Conservation (phyloP, 2,113 vertebrate genomes). For the Melospiza melodia region DNA sequence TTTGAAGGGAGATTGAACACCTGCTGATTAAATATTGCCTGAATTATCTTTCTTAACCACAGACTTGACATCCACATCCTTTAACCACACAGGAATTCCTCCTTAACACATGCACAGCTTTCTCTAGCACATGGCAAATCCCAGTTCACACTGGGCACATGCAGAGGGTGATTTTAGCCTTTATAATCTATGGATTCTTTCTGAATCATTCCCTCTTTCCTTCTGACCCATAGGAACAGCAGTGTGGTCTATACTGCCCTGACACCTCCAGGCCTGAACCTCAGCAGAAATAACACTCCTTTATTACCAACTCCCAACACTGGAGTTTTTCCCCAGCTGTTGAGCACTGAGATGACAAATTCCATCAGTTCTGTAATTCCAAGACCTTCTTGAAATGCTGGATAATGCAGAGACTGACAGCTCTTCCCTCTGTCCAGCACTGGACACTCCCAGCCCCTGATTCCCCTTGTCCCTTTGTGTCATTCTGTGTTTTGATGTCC, state of each 20-base stretch:
- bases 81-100: neutral
- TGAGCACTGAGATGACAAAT: neutral
- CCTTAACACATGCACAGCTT: neutral
- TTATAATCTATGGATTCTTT: neutral
- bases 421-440: neutral
- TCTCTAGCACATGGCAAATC: neutral
- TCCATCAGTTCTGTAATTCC: neutral
- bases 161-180: neutral
- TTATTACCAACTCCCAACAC: neutral
- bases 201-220: neutral
- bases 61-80: neutral
- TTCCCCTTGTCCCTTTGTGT: neutral
- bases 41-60: neutral
- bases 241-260: neutral
- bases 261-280: neutral
- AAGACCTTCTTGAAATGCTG: neutral
- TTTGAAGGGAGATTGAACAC: neutral
- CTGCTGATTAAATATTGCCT: neutral
- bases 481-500: neutral
- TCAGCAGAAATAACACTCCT: neutral
- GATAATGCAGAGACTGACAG: neutral
- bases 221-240: neutral
- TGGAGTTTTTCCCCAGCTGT: neutral
- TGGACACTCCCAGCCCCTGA: neutral
- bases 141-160: neutral